phyloP scores from a whole-genome alignment of 2,888 invertebrate species.

The Drosophila macrospina region DNA sequence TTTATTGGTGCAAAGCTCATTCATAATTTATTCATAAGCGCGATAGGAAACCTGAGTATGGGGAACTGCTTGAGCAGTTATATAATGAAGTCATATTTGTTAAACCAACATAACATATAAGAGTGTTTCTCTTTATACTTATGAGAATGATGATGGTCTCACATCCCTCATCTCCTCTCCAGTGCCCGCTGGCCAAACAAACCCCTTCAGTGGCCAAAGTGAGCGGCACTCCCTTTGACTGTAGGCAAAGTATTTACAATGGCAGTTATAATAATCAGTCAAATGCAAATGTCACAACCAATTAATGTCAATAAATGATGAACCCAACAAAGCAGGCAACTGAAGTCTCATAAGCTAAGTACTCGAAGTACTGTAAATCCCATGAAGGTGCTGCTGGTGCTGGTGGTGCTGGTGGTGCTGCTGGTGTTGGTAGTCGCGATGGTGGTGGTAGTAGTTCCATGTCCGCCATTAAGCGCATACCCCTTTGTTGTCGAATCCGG shows the following conservation, averaged over 20 bases:
- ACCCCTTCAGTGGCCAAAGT: constrained; percentile 23
- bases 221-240: constrained; percentile 21
- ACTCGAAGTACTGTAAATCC: constrained; percentile 13
- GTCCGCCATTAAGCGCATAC: constrained; percentile 42
- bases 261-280: constrained; percentile 79
- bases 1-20: constrained; percentile 62
- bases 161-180: background rate
- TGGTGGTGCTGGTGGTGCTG: background rate
- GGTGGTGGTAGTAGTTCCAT: constrained; percentile 39
- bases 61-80: constrained; percentile 46
- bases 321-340: constrained; percentile 44
- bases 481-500: constrained; percentile 63
- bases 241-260: constrained; percentile 74
- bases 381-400: constrained; percentile 19
- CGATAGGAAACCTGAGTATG: background rate
- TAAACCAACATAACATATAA: constrained; percentile 52
- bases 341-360: constrained; percentile 14
- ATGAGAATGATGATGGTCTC: constrained; percentile 5
- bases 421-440: constrained; percentile 13
- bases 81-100: constrained; percentile 79
- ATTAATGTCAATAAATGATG: constrained; percentile 83
- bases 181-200: constrained; percentile 34
- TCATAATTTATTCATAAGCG: constrained; percentile 68
- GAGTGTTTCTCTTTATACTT: constrained; percentile 41
- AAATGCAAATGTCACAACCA: constrained; percentile 84